Evolutionary conservation across 2,113 vertebrate species (phyloP), one percentile per base, ranked within the genome.

Genomic region (Caranx melampygus): DNA sequence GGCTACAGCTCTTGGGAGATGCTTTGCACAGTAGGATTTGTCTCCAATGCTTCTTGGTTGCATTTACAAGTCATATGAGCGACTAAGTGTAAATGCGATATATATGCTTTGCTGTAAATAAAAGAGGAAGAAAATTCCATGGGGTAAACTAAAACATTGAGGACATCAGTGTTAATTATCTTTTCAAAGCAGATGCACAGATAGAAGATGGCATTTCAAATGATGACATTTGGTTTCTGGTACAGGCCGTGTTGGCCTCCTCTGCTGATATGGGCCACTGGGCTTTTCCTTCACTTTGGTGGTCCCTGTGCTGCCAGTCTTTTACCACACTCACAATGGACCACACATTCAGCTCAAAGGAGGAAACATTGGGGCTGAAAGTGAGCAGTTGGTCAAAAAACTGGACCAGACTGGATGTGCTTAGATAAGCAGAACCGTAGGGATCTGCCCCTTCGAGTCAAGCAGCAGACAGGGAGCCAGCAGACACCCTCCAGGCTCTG

Each of bases 341-440:
- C 92, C 93, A 93, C 92, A 94, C 92, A 92, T 89, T 64, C 89
- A 78, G 86, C 91, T 87, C 72, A 89, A 90, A 87, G 67, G 62
- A 89, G 78, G 68, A 90, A 81, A 86, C 79, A 58, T 78, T 6
- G 67, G 82, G 65, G 67, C 84, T 86, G 80, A 74, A 88, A 91
- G 86, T 81, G 79, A 89, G 87, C 79, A 80, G 69, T 15, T 72
- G 88, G 87, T 89, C 89, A 92, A 87, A 45, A 90, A 92, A 86
- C 81, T 87, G 75, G 88, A 90, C 85, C 82, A 78, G 87, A 88
- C 88, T 85, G 86, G 87, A 92, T 93, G 89, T 92, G 93, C 89
- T 94, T 84, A 89, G 85, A 92, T 93, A 92, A 93, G 92, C 87
- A 88, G 88, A 91, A 90, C 77, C 15, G 33, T 79, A 49, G 77